These are phyloP conservation scores for Phrynocephalus vlangalii DNA, from an alignment of 2,797 vertebrate species.

Conservation along the genomic window DNA sequence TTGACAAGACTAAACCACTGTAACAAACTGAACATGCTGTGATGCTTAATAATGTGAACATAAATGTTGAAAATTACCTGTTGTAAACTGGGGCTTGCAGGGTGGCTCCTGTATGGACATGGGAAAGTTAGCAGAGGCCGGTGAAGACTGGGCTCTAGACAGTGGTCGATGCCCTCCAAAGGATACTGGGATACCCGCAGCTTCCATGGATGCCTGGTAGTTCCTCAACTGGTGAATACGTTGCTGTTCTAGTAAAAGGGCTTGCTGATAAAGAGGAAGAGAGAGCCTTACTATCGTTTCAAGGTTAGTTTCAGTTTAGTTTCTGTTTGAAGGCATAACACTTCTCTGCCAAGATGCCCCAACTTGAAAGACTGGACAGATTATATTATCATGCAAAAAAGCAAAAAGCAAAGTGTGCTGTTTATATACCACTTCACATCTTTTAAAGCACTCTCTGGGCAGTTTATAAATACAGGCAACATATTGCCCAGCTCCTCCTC, in stretches of 20 bases:
- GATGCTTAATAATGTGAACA: background rate
- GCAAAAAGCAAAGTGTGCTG: too few species aligned
- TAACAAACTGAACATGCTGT: background rate
- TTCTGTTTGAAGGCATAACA: background rate
- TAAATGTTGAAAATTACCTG: constrained; percentile 78
- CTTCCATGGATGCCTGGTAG: constrained; percentile 96
- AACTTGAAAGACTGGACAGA: too few species aligned
- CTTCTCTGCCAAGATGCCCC: too few species aligned
- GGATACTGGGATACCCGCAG: constrained; percentile 89
- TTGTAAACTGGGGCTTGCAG: constrained; percentile 92
- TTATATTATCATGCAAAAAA: too few species aligned
- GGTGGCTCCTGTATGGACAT: constrained; percentile 90
- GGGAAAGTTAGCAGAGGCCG: constrained; percentile 92
- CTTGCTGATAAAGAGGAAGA: constrained; percentile 83
- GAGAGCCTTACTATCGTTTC: background rate
- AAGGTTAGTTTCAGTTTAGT: background rate
- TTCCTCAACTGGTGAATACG: constrained; percentile 95
- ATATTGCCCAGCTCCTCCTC: too few species aligned
- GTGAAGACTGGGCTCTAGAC: constrained; percentile 94
- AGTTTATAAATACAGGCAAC: too few species aligned
- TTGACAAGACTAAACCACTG: background rate
- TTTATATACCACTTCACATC: too few species aligned
- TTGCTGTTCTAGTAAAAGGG: constrained; percentile 94
- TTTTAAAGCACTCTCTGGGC: too few species aligned
- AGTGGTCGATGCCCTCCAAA: constrained; percentile 93